Base-by-base conservation (phyloP, 2,797 vertebrate species). In the Squalus acanthias region DNA sequence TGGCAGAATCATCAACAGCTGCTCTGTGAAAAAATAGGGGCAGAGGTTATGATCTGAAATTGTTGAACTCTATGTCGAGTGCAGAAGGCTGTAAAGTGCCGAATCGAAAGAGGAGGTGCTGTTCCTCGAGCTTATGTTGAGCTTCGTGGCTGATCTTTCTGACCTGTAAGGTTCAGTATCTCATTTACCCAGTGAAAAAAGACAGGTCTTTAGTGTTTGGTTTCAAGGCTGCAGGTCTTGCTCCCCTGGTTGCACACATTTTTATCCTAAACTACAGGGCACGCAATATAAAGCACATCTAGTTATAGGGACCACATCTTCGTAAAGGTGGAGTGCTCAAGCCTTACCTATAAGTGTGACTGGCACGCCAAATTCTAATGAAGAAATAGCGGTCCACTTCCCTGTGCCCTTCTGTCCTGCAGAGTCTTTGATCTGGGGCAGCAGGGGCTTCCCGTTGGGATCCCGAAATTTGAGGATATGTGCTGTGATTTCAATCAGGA, bases 361-460 rank as follows among this genome's bases (percentile, higher is more conserved):
- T 0, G 99, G 99, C 0, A 99, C 98, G 57, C 99, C 99, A 0
- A 99, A 99, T 26, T 99, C 99, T 97, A 99, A 98, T 67, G 99
- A 98, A 0, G 99, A 99, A 97, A 99, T 99, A 57, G 99, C 99
- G 0, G 99, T 99, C 99, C 99, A 99, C 97, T 99, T 99, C 46
- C 99, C 99, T 0, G 99, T 99, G 96, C 99, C 99, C 96, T 99
- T 99, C 96, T 99, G 99, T n/a, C 99, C 99, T 0, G 99, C 99
- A 0, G 99, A 99, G 98, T 99, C 99, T 50, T 97, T 98, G 97
- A 99, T 99, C 97, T 99, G 99, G 20, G 99, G 99, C 96, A 99
- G 98, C 96, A 99, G 98, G 96, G 98, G 98, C 67, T 97, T 97
- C 70, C 99, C 98, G 4, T 99, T 98, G 0, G 97, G 60, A 29